Base-by-base conservation (phyloP, 2,797 vertebrate genomes). In the Neopelma chrysocephalum region DNA sequence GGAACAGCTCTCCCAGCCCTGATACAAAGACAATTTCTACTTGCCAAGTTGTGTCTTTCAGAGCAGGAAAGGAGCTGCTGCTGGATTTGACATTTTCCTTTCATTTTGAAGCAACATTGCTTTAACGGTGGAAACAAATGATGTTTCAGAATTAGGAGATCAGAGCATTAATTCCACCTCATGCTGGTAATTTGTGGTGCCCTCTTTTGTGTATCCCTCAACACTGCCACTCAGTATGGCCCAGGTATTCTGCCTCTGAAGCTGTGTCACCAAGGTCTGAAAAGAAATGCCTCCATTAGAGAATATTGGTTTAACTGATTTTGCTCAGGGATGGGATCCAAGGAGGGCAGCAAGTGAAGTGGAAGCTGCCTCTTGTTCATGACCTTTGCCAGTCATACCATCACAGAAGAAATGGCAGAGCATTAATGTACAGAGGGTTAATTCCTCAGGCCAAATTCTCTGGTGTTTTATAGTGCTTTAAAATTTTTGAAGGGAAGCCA, bases 401-500 rank as follows among this genome's bases (percentile, higher is more conserved):
- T 61, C 50, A 58, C 2, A 16, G 32, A 12, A 71, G 15, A 79
- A 71, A 3, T 11, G 47, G 38, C 15, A 75, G 45, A 69, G 31
- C 43, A 36, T 12, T 54, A 38, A 48, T 4, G 9, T 27, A 62
- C 3, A 32, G 31, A 62, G 9, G 8, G 15, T 15, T 81, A 57
- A 77, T 60, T 86, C n/a, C 56, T 29, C 21, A 92, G 38, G 57
- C 19, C 20, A 79, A 56, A 70, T 75, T 90, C 53, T 58, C 50
- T 34, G 9, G 3, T 47, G 32, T 47, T 88, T 82, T 36, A 58
- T 7, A 27, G 15, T 11, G 23, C 27, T 84, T 73, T 47, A 38
- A 76, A 48, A 57, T 58, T 51, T 90, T 71, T 77, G 42, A 93
- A 93, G 26, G 23, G 23, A 83, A 87, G 19, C 66, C 6, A 34